Conservation (phyloP, 2,888 invertebrate species). For the Parasteatoda lunata region DNA sequence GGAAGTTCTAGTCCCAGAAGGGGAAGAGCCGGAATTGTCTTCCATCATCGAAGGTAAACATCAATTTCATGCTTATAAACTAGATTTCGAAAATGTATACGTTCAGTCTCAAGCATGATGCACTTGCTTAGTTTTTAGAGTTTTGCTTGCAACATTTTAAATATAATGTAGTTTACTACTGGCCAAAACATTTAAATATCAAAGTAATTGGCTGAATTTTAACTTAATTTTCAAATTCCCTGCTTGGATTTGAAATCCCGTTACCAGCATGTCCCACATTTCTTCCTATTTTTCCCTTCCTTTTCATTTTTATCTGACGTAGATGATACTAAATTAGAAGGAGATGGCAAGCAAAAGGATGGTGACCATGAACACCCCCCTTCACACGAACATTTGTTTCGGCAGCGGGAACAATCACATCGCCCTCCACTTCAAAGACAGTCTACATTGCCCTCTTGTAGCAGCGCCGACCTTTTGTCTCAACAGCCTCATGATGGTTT, state of each 20-base stretch:
- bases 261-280: constrained; percentile 2
- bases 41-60: constrained; percentile 64
- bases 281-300: constrained; percentile 34
- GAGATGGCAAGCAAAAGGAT: constrained; percentile 19
- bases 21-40: constrained; percentile 59
- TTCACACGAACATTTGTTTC: constrained; percentile 8
- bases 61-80: not conserved
- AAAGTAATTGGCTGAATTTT: not conserved
- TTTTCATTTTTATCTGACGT: constrained; percentile 33
- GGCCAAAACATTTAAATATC: not conserved
- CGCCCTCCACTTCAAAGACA: constrained; percentile 47
- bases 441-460: constrained; percentile 54
- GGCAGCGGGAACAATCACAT: constrained; percentile 11
- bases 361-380: constrained; percentile 4
- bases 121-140: too few relatives aligned
- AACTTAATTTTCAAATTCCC: not conserved
- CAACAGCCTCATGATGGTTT: constrained; percentile 30
- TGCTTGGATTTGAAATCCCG: not conserved
- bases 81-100: too few relatives aligned
- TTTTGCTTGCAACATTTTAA: too few relatives aligned
- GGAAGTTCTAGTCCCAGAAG: constrained; percentile 62
- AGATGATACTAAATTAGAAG: constrained; percentile 54
- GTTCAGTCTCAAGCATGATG: too few relatives aligned
- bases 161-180: too few relatives aligned
- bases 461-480: constrained; percentile 9